These are phyloP conservation scores for Aspiorhynchus laticeps DNA, from an alignment of 2,113 vertebrate genomes.

Conservation along the genomic window DNA sequence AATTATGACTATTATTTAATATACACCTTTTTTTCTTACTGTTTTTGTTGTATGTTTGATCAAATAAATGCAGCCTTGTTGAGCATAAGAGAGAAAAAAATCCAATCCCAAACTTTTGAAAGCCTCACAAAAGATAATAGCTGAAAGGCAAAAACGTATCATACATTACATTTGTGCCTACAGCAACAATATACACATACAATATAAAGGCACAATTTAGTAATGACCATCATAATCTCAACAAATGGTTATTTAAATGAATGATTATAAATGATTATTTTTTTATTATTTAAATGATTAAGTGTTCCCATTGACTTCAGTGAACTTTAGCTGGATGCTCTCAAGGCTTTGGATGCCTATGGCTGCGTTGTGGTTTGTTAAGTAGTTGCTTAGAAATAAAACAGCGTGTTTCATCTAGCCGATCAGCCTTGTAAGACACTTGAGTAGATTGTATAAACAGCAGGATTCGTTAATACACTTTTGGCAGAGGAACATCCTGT, in stretches of 20 bases:
- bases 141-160: neutral
- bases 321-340: conserved; percentile 42
- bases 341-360: conserved; percentile 25
- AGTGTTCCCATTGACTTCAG: conserved; percentile 50
- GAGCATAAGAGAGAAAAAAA: neutral
- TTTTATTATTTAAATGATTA: conserved; percentile 41
- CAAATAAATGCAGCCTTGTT: neutral
- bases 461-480: conserved; percentile 72
- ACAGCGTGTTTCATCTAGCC: conserved; percentile 59
- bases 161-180: neutral
- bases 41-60: neutral
- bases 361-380: conserved; percentile 52
- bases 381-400: conserved; percentile 70
- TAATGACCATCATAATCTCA: conserved; percentile 2
- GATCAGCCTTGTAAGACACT: conserved; percentile 71
- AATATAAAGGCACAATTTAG: neutral
- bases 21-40: neutral
- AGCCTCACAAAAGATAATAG: neutral
- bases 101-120: neutral
- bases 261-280: neutral
- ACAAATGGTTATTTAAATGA: neutral
- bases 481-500: conserved; percentile 63
- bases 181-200: neutral
- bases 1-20: too few species aligned
- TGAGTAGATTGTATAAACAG: conserved; percentile 73